Base-by-base conservation (phyloP, 2,113 vertebrate species). In the Gnathonemus echidnorhynchus region DNA sequence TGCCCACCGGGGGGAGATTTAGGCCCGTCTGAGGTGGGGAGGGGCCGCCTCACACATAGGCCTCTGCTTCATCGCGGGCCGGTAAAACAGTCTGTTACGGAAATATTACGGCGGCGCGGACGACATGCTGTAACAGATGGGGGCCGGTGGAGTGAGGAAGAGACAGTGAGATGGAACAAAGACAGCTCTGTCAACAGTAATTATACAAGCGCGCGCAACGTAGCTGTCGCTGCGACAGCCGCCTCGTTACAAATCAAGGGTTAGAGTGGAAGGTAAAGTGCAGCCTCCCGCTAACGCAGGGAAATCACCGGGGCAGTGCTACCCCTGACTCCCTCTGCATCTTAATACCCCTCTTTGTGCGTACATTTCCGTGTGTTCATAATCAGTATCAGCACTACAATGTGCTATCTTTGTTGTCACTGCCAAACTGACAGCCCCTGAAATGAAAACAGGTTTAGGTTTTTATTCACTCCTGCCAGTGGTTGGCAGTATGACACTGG, bases 101-200 rank as follows among this genome's bases (percentile, higher is more conserved):
- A 89, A 58, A 89, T 89, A 56, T 58, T 48, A 89, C 53, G 6
- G 17, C 1, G 42, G 53, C n/a, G 27, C 52, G 2, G 89, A 27
- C 58, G 2, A 17, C 70, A 39, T n/a, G 31, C 74, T 39, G 74
- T 35, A 86, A 86, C 89, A 86, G 89, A 80, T 86, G 89, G 80
- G 53, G 56, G 50, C 42, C 39, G 27, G 50, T 52, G 39, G 77
- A 56, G 49, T 45, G 80, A 85, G 77, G 70, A 89, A 89, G 42
- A 85, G 48, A 86, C 35, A 62, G 39, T 24, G 42, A 27, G 85
- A 86, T 35, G 80, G 83, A 90, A 90, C 85, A 42, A 49, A 86
- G 83, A 31, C 88, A 53, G 35, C 88, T 89, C 88, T 83, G 88
- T 83, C 88, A n/a, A 89, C 88, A 89, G 88, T 66, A 83, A 83